Evolutionary conservation across 2,888 invertebrate species (phyloP), one percentile per base, ranked within the genome.

Genomic region (Barypeithes pellucidus): DNA sequence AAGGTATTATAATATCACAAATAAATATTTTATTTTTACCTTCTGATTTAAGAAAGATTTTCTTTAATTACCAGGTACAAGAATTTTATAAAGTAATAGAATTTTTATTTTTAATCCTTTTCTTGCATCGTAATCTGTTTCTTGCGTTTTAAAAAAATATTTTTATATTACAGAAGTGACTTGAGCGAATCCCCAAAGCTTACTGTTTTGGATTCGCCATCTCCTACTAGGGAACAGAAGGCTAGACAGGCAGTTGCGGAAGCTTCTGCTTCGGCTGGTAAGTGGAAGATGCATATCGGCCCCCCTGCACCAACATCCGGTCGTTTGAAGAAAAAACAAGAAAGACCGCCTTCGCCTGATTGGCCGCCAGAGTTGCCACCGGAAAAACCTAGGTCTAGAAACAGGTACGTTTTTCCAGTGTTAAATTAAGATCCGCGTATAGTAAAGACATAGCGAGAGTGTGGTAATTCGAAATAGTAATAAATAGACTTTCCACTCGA

Each of bases 231-330:
- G 52, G 86, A 87, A 76, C 85, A 86, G 75, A 86, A 87, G 77
- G 84, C 88, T 81, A 85, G 87, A 33, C 84, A 90, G 86, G 85
- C 88, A 84, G 80, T 77, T 33, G 86, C 84, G 79, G 89, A 84
- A 84, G 87, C 83, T 82, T 87, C 77, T 73, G 87, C 84, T 82
- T 88, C 81, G 82, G 89, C 82, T 77, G 86, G 84, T 73, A 92
- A 91, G 84, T 92, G 91, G 91, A 92, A 91, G 85, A 92, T 92
- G 91, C 90, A 91, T 79, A 90, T 91, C 85, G 90, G 89, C 76
- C 88, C 89, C 24, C 88, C 89, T 57, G 88, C 83, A 2, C 81
- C 84, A 65, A 80, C 82, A 69, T 84, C 85, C 78, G 90, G 91
- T 77, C 89, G 90, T 59, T 90, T 91, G 84, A 91, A 91, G 86